Evolutionary conservation across 2,888 invertebrate genomes (phyloP).

Genomic region (Embidobia sp.): DNA sequence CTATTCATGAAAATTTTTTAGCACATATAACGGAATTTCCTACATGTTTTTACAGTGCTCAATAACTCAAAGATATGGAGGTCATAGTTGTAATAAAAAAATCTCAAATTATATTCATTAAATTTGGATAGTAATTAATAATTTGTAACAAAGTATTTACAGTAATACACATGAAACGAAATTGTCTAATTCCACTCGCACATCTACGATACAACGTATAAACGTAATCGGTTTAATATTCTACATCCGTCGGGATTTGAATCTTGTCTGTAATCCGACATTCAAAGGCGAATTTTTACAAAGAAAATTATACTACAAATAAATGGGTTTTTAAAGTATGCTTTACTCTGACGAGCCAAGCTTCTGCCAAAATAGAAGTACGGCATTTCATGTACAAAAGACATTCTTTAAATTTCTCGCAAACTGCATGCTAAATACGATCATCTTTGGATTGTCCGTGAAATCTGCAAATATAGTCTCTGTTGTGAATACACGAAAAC

Average conservation of each 20-base stretch:
- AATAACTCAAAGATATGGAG: too few relatives aligned
- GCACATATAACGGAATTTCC: too few relatives aligned
- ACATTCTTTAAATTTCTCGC: slow-evolving; percentile 35
- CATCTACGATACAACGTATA: neutral
- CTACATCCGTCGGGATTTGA: slow-evolving; percentile 22
- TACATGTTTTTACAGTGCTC: too few relatives aligned
- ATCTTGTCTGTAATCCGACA: slow-evolving; percentile 27
- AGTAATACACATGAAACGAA: too few relatives aligned
- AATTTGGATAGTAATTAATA: too few relatives aligned
- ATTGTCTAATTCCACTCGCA: neutral
- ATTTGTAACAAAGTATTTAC: too few relatives aligned
- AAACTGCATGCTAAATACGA: slow-evolving; percentile 38
- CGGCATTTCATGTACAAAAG: slow-evolving; percentile 9
- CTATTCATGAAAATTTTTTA: too few relatives aligned
- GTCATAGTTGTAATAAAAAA: too few relatives aligned
- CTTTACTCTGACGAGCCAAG: neutral
- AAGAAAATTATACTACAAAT: slow-evolving; percentile 21
- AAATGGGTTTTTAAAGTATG: slow-evolving; percentile 30
- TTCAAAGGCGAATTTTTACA: slow-evolving; percentile 15
- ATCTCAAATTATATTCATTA: too few relatives aligned
- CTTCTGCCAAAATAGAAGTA: slow-evolving; percentile 9
- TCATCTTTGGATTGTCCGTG: slow-evolving; percentile 33
- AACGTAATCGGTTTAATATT: slow-evolving; percentile 32
- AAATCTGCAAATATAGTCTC: slow-evolving; percentile 25
- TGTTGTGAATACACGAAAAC: neutral